phyloP scores from a whole-genome alignment of 2,797 vertebrate genomes.

The Poeciliopsis gracilis region DNA sequence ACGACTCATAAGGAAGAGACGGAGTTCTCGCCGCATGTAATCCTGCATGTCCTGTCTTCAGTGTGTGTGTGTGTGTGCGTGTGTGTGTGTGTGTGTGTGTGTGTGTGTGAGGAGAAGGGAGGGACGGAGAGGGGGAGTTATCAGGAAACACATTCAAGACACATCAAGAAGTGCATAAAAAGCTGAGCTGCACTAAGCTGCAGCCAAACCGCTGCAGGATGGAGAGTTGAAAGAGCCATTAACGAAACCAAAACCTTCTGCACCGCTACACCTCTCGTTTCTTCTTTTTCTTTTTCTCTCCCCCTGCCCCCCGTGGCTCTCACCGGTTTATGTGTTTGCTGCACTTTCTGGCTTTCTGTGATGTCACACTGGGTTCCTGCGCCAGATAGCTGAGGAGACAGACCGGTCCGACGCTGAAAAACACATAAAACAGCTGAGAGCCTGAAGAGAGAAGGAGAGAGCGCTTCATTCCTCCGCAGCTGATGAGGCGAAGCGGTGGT shows the following conservation, averaged over 20 bases:
- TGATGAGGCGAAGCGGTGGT: slow-evolving; percentile 2
- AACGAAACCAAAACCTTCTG: background rate
- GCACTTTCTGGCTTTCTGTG: background rate
- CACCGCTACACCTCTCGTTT: background rate
- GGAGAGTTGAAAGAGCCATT: background rate
- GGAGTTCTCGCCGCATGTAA: background rate
- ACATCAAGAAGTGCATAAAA: background rate
- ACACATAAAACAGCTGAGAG: background rate
- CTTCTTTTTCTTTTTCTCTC: background rate
- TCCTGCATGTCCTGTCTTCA: background rate
- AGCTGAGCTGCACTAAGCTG: background rate
- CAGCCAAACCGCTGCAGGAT: background rate
- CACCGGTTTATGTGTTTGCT: background rate
- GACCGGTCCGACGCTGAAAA: slow-evolving; percentile 3
- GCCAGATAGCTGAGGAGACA: background rate
- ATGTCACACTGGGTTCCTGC: slow-evolving; percentile 27
- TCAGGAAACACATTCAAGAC: background rate
- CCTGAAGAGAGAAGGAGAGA: slow-evolving; percentile 9
- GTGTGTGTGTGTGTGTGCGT: no score
- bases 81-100: no score
- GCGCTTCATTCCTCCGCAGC: slow-evolving; percentile 30
- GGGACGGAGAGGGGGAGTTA: no score
- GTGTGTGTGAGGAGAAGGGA: no score
- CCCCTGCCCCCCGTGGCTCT: no score
- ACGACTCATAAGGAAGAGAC: background rate